A percentile compares a stretch with the other conserved stretches of the same genome.
Evolutionary conservation across 1,140 invertebrate species (phyloP).

Genomic region (Hypsibius dujardini): DNA sequence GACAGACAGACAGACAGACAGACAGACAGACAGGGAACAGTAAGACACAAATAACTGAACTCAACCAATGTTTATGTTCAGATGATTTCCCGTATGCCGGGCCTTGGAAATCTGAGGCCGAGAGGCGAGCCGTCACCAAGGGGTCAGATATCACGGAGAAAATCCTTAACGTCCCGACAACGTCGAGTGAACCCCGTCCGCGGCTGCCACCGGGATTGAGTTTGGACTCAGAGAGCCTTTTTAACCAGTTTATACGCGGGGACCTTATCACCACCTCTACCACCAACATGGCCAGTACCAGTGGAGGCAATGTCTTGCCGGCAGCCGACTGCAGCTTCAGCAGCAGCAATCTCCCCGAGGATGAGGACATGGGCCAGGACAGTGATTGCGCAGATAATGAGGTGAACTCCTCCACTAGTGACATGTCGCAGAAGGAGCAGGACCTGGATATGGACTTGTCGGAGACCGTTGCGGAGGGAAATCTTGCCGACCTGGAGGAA

Average conservation of each 20-base stretch:
- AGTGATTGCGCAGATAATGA: constrained; percentile 25
- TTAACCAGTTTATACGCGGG: no score
- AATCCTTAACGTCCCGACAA: no score
- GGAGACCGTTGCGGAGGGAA: constrained; percentile 34
- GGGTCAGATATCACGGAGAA: no score
- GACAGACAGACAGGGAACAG: no score
- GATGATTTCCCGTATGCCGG: no score
- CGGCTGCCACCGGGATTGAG: background rate
- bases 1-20: no score
- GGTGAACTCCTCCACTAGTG: constrained; percentile 35
- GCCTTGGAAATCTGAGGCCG: no score
- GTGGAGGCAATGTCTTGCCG: background rate
- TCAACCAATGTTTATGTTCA: no score
- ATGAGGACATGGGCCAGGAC: constrained; percentile 20
- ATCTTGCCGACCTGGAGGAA: constrained; percentile 31
- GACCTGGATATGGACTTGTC: constrained; percentile 27
- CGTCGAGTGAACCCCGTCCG: background rate
- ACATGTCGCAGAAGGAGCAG: constrained; percentile 31
- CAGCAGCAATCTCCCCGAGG: constrained; percentile 18
- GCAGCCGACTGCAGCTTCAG: constrained; percentile 22
- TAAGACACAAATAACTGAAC: no score
- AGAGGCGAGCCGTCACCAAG: no score
- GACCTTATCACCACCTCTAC: no score
- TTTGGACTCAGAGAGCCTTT: background rate
- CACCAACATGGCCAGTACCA: background rate